Base-by-base conservation (phyloP, 1,140 invertebrate species). In the Psix sp. region DNA sequence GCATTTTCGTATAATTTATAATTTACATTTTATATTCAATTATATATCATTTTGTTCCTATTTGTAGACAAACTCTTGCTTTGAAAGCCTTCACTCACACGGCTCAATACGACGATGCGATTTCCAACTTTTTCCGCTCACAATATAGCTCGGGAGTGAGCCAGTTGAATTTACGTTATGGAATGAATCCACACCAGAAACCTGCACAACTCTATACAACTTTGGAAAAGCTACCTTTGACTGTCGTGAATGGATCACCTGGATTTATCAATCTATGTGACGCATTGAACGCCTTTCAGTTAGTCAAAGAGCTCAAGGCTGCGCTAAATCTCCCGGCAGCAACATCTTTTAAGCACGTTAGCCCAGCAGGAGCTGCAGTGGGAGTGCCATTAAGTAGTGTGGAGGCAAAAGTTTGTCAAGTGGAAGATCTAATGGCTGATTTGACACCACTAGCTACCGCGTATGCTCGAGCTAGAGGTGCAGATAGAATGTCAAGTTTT, bases 401-500 rank as follows among this genome's bases (percentile, higher is more conserved):
- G 24, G 88, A 97, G 89, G 94, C 95, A 1, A 93, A 94, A 81
- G 87, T 98, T 0, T 99, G 96, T 80, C 97, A 97, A 93, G 97
- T 99, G 1, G 92, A 95, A 60, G 97, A 99, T 86, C 78, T 98
- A 15, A 80, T 87, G 0, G 86, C 91, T 15, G 86, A 90, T 43
- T 85, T 98, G 38, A 93, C 95, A 3, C 96, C 96, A 0, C 75
- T 99, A n/a, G 96, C 98, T 0, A 91, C 90, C 7, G 98, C 98
- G 1, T 99, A 99, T 88, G 97, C 97, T 0, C 88, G 97, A 63
- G 98, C 98, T 0, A 90, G 98, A 86, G 97, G 98, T 24, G 97
- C 98, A 11, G 98, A 99, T 86, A 91, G 98, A 48, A 99, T 99
- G 98, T 98, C 96, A 3, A 99, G 97, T 7, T 99, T 99, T 87